Evolutionary conservation across 1,140 invertebrate genomes (phyloP), one percentile per base, ranked within the genome.

Genomic region (Drosophila pachea): DNA sequence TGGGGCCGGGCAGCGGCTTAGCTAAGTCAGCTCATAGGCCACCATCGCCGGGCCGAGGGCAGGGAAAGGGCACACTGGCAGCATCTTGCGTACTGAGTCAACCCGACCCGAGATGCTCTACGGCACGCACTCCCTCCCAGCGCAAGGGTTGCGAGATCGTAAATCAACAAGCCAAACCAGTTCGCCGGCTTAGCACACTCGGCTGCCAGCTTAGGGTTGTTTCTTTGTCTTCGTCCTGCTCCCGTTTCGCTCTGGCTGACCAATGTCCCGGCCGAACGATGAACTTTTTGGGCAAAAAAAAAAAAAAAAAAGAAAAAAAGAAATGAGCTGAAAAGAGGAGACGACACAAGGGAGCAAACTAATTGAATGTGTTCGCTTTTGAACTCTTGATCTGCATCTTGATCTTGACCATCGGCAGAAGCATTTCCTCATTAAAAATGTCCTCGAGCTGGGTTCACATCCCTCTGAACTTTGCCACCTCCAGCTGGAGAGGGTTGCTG

Each of bases 81-180:
- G 40, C 35, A 48, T 67, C 68, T 61, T 67, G 56, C 12, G 56
- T 49, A 33, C 31, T 52, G 49, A 4, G 29, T 32, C n/a, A 33
- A 22, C 22, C 40, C 53, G 48, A 33, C 53, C 31, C 9, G 9
- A 66, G 45, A 40, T 56, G 70, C 43, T 75, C 77, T 79, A 79
- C 61, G n/a, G 74, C 78, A 63, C 73, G 49, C 73, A 11, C 40
- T 42, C 14, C 14, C 5, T 11, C 40, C 14, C 2, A 42, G 6
- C 36, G 14, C 56, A 38, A 65, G 76, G 73, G 77, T 65, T 71
- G 64, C 14, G 62, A 62, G 50, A 78, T 42, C 66, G 73, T 83
- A 78, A 83, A 83, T 83, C 79, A 83, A 76, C 75, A 83, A 70
- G 16, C 4, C 7, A 47, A 79, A 83, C 79, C 79, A 61, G 79